A percentile compares a stretch with the other conserved stretches of the same genome.
Conservation (phyloP, 2,113 vertebrate genomes). For the Craseonycteris thonglongyai region DNA sequence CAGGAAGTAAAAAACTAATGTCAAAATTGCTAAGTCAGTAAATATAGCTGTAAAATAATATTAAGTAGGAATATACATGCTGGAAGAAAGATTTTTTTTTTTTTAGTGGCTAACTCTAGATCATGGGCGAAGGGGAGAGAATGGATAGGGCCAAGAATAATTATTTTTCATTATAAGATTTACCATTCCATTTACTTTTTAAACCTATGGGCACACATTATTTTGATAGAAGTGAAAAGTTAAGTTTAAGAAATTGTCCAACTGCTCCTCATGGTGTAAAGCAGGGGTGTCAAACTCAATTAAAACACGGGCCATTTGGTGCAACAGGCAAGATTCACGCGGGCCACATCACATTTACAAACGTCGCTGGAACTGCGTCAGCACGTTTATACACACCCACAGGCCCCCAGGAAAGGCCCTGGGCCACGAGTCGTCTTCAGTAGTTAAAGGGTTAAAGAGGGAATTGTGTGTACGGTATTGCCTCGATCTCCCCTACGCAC, state of each 20-base stretch:
- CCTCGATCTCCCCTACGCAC: too few relatives aligned
- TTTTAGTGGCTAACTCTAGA: background rate
- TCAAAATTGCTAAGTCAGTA: background rate
- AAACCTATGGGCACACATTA: background rate
- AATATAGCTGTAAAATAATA: background rate
- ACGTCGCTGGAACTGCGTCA: too few relatives aligned
- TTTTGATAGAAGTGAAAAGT: background rate
- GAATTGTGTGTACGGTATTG: too few relatives aligned
- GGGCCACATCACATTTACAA: too few relatives aligned
- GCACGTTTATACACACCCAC: too few relatives aligned
- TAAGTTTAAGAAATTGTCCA: background rate
- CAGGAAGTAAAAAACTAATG: background rate
- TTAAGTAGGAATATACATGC: background rate
- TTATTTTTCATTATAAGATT: background rate
- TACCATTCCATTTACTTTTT: background rate
- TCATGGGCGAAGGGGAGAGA: background rate
- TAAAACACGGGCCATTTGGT: too few relatives aligned
- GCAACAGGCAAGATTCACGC: too few relatives aligned
- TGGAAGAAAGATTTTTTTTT: background rate
- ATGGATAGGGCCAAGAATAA: background rate
- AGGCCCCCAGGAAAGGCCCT: too few relatives aligned
- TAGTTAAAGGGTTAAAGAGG: too few relatives aligned
- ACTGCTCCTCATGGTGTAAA: background rate
- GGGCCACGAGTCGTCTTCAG: too few relatives aligned
- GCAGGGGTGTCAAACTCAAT: too few relatives aligned